Percentiles rank a stretch among this genome's conserved stretches.
phyloP scores from a whole-genome alignment of 2,888 invertebrate genomes.

The Strigamia crassipes region DNA sequence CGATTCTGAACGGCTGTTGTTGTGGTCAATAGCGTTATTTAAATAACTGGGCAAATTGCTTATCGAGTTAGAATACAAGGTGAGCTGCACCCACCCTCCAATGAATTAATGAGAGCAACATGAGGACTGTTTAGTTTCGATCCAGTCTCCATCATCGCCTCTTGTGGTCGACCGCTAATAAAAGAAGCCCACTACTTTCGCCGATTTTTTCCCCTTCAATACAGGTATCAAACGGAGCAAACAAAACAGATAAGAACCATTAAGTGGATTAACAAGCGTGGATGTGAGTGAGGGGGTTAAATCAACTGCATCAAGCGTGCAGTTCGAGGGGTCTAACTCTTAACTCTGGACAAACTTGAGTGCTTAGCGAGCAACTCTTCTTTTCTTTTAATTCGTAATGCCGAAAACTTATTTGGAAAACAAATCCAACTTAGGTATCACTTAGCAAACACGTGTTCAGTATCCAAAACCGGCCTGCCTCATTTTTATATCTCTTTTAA shows the following conservation, averaged over 20 bases:
- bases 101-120: slow-evolving; percentile 5
- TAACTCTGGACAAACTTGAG: background rate
- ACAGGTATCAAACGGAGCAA: slow-evolving; percentile 12
- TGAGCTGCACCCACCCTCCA: background rate
- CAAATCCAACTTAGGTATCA: background rate
- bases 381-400: background rate
- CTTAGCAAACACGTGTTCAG: background rate
- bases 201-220: background rate
- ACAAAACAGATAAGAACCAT: slow-evolving; percentile 22
- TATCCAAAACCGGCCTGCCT: background rate
- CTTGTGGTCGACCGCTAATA: slow-evolving; percentile 3
- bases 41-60: background rate
- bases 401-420: background rate
- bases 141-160: background rate
- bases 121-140: background rate
- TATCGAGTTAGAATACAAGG: background rate
- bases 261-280: slow-evolving; percentile 15
- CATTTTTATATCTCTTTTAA: background rate
- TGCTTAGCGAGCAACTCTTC: background rate
- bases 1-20: background rate
- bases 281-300: background rate
- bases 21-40: background rate
- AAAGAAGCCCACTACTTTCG: background rate
- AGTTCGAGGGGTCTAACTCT: background rate
- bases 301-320: background rate